These are phyloP conservation scores for Rhyzopertha dominica DNA, from an alignment of 1,140 invertebrate genomes.

Conservation along the genomic window DNA sequence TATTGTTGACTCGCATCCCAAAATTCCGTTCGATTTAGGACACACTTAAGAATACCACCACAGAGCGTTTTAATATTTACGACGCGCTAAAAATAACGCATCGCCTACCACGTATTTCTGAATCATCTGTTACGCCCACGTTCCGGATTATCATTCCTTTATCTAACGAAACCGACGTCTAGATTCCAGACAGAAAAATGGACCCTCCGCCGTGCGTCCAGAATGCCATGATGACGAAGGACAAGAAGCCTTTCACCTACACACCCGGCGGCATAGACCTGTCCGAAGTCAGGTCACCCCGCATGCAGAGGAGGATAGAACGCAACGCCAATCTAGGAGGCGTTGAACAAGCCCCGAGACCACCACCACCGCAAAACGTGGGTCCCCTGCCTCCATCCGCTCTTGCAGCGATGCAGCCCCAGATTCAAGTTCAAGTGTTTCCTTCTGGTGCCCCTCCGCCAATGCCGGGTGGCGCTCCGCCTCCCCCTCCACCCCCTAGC, in stretches of 20 bases:
- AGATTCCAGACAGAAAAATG: constrained; percentile 25
- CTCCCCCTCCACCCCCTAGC: constrained; percentile 47
- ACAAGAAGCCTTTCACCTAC: constrained; percentile 94
- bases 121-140: no score
- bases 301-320: constrained; percentile 77
- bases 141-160: no score
- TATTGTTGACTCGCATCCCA: no score
- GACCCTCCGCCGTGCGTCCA: constrained; percentile 85
- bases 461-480: constrained; percentile 34
- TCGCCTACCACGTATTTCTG: no score
- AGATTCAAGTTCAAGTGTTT: constrained; percentile 65
- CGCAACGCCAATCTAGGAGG: constrained; percentile 61
- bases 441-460: constrained; percentile 48
- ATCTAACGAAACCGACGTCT: not conserved
- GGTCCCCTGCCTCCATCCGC: constrained; percentile 49
- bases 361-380: constrained; percentile 40
- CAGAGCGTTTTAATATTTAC: no score
- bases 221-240: constrained; percentile 91
- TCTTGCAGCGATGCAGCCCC: constrained; percentile 55
- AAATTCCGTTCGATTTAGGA: no score
- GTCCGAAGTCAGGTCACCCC: constrained; percentile 81
- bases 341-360: constrained; percentile 45
- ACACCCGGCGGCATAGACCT: constrained; percentile 87
- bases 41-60: no score
- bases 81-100: no score